These are phyloP conservation scores for Nebria ingens DNA, from an alignment of 1,140 invertebrate species.

Conservation along the genomic window DNA sequence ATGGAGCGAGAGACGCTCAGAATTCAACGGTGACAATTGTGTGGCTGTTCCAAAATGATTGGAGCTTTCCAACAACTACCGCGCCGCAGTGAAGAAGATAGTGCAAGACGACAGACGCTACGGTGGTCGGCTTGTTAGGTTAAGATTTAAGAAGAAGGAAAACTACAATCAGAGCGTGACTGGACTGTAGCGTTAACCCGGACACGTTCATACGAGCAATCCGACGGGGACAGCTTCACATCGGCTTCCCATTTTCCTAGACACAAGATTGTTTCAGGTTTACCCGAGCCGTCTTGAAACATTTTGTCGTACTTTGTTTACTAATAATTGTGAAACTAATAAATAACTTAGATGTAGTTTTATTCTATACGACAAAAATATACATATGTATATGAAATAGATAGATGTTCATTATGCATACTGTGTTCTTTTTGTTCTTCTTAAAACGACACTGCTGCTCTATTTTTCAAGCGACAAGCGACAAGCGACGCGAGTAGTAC, in stretches of 20 bases:
- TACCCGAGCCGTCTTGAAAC: background rate
- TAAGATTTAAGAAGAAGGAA: slow-evolving; percentile 24
- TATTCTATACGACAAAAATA: background rate
- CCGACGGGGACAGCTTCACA: background rate
- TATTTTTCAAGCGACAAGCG: too few species aligned
- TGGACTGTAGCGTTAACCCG: slow-evolving; percentile 14
- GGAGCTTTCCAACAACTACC: slow-evolving; percentile 14
- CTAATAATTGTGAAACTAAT: background rate
- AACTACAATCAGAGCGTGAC: slow-evolving; percentile 25
- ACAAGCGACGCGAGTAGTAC: background rate
- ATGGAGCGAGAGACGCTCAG: background rate
- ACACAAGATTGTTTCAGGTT: background rate
- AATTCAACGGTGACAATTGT: slow-evolving; percentile 5
- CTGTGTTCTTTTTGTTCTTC: background rate
- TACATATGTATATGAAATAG: background rate
- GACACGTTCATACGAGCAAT: background rate
- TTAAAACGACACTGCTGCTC: too few species aligned
- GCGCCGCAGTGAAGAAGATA: slow-evolving; percentile 13
- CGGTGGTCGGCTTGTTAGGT: slow-evolving; percentile 16
- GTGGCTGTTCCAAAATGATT: slow-evolving; percentile 18
- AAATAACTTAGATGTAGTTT: background rate
- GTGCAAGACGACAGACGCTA: too few species aligned
- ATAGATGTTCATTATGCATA: too few species aligned
- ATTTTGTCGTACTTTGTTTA: background rate
- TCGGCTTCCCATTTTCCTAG: background rate